Evolutionary conservation across 1,140 invertebrate genomes (phyloP).

Genomic region (Arion vulgaris): DNA sequence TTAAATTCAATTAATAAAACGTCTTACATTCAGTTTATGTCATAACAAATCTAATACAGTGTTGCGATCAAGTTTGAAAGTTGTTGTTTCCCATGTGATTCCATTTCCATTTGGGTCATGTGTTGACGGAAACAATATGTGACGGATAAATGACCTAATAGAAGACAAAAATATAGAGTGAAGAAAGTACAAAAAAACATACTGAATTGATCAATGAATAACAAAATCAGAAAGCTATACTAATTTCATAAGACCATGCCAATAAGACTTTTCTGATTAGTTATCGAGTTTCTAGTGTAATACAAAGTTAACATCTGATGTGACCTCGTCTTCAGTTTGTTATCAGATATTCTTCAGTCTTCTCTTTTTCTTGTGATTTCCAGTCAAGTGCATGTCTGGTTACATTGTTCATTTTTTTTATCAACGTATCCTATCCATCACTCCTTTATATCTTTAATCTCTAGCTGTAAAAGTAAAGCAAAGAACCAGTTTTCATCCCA

Average conservation of each 20-base stretch:
- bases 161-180: slow-evolving; percentile 12
- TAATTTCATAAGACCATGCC: background rate
- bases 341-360: no score
- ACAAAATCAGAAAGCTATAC: background rate
- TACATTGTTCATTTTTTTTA: no score
- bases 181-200: background rate
- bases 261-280: background rate
- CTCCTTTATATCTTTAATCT: no score
- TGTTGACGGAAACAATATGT: slow-evolving; percentile 85
- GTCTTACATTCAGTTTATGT: slow-evolving; percentile 44
- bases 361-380: no score
- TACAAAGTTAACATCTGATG: no score
- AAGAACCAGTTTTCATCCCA: no score
- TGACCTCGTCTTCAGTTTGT: no score
- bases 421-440: no score
- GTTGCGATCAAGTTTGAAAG: slow-evolving; percentile 42
- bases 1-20: no score
- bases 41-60: slow-evolving; percentile 53
- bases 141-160: slow-evolving; percentile 74
- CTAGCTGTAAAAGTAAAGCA: no score
- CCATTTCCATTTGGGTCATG: slow-evolving; percentile 86
- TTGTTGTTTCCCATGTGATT: slow-evolving; percentile 80
- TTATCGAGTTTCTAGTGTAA: background rate
- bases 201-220: background rate
- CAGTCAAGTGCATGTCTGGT: no score